Percentiles rank a stretch among this genome's conserved stretches.
phyloP scores from a whole-genome alignment of 2,113 vertebrate species.

The Seriola aureovittata region DNA sequence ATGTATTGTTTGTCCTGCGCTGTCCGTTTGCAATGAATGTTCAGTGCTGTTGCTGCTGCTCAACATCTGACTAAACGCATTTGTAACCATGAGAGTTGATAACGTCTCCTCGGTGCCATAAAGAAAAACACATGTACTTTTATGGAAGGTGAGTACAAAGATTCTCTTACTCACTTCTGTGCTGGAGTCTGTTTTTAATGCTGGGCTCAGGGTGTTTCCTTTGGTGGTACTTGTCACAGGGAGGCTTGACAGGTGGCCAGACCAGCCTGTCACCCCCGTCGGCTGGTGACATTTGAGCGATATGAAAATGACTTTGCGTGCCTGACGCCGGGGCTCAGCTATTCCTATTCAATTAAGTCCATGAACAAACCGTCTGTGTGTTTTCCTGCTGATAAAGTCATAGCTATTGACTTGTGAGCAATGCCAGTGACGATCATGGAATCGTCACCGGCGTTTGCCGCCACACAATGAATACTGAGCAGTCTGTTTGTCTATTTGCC shows the following conservation, averaged over 20 bases:
- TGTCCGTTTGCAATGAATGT: conserved; percentile 23
- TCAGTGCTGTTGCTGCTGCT: conserved; percentile 5
- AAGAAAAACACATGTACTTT: neutral
- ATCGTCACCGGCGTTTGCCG: conserved; percentile 56
- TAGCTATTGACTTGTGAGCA: conserved; percentile 79
- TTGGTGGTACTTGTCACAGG: conserved; percentile 40
- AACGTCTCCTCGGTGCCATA: neutral
- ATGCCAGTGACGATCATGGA: conserved; percentile 70
- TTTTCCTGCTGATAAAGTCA: conserved; percentile 81
- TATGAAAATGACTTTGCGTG: conserved; percentile 76
- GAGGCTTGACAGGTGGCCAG: conserved; percentile 71
- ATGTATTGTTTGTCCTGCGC: conserved; percentile 47
- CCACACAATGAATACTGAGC: conserved; percentile 68
- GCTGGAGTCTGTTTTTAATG: conserved; percentile 30
- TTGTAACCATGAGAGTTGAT: conserved; percentile 2
- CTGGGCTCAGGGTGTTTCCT: conserved; percentile 32
- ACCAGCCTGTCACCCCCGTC: conserved; percentile 68
- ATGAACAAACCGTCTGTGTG: conserved; percentile 78
- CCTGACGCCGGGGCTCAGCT: conserved; percentile 59
- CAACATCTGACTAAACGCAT: neutral
- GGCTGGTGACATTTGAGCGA: conserved; percentile 77
- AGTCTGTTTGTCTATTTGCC: conserved; percentile 72
- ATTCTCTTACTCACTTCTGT: conserved; percentile 24
- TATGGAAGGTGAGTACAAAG: conserved; percentile 2
- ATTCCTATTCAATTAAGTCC: conserved; percentile 79